Evolutionary conservation across 2,797 vertebrate species (phyloP), one percentile per base, ranked within the genome.

Genomic region (Distichodus sexfasciatus): DNA sequence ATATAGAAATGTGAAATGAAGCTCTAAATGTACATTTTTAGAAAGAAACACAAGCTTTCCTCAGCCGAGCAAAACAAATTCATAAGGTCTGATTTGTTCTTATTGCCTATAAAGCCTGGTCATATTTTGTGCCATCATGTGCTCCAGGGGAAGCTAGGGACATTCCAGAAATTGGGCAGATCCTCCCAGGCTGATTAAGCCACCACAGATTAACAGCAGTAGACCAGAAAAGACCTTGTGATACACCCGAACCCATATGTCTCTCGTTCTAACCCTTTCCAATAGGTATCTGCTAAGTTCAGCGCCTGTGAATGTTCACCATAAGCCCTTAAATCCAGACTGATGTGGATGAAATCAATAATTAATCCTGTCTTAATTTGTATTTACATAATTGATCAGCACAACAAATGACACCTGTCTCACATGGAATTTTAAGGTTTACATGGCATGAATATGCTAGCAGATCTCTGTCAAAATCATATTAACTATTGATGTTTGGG

Each of bases 331-430:
- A 70, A 70, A 60, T 74, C 71, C 71, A 71, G 55, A 78, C 82
- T 68, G 26, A 19, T 46, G 19, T 51, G n/a, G 3, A 75, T 77
- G 72, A 68, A 62, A 69, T 79, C 72, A 79, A 69, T 83, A 81
- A 82, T 80, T 76, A 77, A 77, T 75, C 66, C 31, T 10, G 53
- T 57, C 76, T 80, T 84, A 35, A 78, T 82, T 84, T 81, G 71
- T 61, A 81, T 82, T 65, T 71, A 64, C 55, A 33, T 80, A 84
- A 84, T 79, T 82, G 72, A 85, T 83, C 62, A 60, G 84, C 66
- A 62, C 41, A 2, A 41, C 48, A 33, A 80, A 83, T 80, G 72
- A 82, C 61, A 76, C 77, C 82, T 82, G 76, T 65, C 76, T 85
- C 82, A 81, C 75, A 66, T 38, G 40, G 36, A 71, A 76, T 81